phyloP scores from a whole-genome alignment of 37 sponge, comb jelly and placozoan genomes.

The Halichondria panicea region DNA sequence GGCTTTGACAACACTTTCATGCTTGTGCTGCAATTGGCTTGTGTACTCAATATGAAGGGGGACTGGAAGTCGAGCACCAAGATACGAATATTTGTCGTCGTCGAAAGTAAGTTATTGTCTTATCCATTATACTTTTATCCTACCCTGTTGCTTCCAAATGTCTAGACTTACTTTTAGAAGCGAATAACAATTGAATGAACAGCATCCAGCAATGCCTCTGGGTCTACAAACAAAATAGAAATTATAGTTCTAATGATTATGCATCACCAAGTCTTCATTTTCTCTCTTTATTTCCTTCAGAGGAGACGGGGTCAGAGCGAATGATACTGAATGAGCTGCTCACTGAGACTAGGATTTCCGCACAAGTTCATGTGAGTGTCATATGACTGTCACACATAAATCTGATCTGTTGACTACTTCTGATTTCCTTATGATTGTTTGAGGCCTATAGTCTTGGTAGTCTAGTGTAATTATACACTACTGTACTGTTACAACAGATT shows the following conservation, averaged over 20 bases:
- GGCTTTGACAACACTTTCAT: slow-evolving; percentile 84
- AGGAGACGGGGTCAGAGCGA: slow-evolving; percentile 28
- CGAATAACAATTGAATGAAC: too few relatives aligned
- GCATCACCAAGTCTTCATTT: not conserved
- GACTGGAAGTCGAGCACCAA: slow-evolving; percentile 71
- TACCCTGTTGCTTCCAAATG: not conserved
- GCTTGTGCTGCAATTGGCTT: slow-evolving; percentile 88
- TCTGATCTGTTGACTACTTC: not conserved
- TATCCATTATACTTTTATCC: not conserved
- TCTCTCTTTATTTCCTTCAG: slow-evolving; percentile 13
- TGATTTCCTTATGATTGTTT: not conserved
- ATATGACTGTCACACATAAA: not conserved
- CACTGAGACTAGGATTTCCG: slow-evolving; percentile 76
- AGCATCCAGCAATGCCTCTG: not conserved
- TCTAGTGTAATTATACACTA: too few relatives aligned
- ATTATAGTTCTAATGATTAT: too few relatives aligned
- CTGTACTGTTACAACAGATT: too few relatives aligned
- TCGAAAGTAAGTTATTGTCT: slow-evolving; percentile 40
- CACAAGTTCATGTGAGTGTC: slow-evolving; percentile 57
- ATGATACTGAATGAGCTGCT: slow-evolving; percentile 59
- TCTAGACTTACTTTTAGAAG: too few relatives aligned
- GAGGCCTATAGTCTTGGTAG: too few relatives aligned
- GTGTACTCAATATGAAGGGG: slow-evolving; percentile 93
- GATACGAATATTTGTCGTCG: slow-evolving; percentile 71
- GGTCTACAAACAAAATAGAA: too few relatives aligned